phyloP scores from a whole-genome alignment of 1,140 invertebrate genomes.

The Ooceraea biroi region DNA sequence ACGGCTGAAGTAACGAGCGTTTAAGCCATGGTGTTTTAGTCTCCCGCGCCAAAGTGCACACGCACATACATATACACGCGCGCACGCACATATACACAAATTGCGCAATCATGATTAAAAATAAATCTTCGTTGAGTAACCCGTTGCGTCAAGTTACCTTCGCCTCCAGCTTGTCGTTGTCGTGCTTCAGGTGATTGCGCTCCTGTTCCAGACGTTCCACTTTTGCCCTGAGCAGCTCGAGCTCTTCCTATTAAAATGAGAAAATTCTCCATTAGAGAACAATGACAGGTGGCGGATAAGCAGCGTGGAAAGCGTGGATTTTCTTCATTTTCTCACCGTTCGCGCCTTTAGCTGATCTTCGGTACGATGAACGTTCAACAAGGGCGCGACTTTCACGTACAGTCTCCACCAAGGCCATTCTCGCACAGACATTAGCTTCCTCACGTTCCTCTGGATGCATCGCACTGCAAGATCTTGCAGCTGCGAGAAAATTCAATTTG shows the following conservation, averaged over 20 bases:
- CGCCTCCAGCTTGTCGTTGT: constrained; percentile 95
- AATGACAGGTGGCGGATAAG: background rate
- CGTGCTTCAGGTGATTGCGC: constrained; percentile 93
- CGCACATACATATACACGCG: background rate
- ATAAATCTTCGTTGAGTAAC: constrained; percentile 1
- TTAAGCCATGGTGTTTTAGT: background rate
- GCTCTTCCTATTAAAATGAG: constrained; percentile 90
- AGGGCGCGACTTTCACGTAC: constrained; percentile 94
- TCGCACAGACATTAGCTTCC: constrained; percentile 94
- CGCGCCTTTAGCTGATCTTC: constrained; percentile 94
- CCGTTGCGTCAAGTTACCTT: constrained; percentile 90
- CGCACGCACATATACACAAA: too few relatives aligned
- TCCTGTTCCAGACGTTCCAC: constrained; percentile 95
- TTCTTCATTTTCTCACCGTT: constrained; percentile 88
- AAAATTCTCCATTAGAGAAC: constrained; percentile 19
- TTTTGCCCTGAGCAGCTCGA: constrained; percentile 93
- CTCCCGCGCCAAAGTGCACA: background rate
- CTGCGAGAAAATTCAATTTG: constrained; percentile 80
- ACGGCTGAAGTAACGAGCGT: constrained; percentile 10
- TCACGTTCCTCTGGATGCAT: constrained; percentile 97
- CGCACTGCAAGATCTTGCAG: constrained; percentile 95
- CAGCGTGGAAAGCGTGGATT: background rate
- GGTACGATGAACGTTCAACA: constrained; percentile 96
- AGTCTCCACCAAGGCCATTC: constrained; percentile 99
- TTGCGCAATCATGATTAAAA: constrained; percentile 5